Base-by-base conservation (phyloP, 2,113 vertebrate species). In the Amia ocellicauda region DNA sequence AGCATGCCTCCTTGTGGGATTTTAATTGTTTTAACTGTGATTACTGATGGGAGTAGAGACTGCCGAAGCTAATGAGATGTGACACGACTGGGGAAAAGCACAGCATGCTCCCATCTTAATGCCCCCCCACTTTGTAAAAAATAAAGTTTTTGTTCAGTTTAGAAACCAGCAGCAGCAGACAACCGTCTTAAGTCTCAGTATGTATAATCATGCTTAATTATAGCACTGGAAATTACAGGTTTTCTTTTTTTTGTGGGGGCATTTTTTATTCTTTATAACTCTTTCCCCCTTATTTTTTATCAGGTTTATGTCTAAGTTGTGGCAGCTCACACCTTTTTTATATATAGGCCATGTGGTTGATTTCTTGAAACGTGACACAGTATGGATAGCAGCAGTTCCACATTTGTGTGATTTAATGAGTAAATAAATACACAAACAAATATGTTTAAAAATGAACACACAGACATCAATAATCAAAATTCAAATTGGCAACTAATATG, bases 51-150 rank as follows among this genome's bases (percentile, higher is more conserved):
- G 67, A 80, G 69, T 64, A 31, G 66, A 66, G 63, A 62, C 62
- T 50, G 41, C 59, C 20, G 64, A 77, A 74, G 62, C 78, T 83
- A 88, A 86, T 85, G 70, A 59, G 26, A 66, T 66, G 60, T 87
- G 84, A 83, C 78, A 55, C 29, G 69, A 76, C 71, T 84, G 73
- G 74, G 75, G 64, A 71, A 10, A 72, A 60, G 66, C 62, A 75
- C 60, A 71, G 28, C 72, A 63, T 27, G 8, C 59, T 76, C 65
- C 66, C 28, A 69, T 59, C 56, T 80, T 78, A 82, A 79, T 61
- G n/a, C 20, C 10, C 36, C 22, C 29, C 27, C 49, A 27, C 47
- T 60, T 49, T 41, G 31, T 43, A n/a, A 20, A 36, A 41, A n/a
- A 56, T 27, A 3, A 22, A 24, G 36, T 43, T 58, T 58, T 58